Evolutionary conservation across 37 sponge, comb jelly and placozoan species (phyloP), one percentile per base, ranked within the genome.

Genomic region (Theonella swinhoei): DNA sequence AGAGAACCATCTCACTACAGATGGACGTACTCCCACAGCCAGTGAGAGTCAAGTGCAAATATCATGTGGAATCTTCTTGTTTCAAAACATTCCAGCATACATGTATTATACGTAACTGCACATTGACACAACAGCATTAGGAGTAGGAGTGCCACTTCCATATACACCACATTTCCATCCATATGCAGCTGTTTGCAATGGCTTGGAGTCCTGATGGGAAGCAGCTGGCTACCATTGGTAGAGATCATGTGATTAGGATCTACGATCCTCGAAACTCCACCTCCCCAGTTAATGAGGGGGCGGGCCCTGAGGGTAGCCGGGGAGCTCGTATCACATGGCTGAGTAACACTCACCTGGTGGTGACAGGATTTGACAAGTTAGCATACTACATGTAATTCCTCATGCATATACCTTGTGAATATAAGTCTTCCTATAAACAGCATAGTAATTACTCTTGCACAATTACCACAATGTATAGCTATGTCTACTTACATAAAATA

Each of bases 201-300:
- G 80, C 94, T 1, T 96, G 97, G 97, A 96, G 94, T 72, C 87
- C 78, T 19, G 88, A 89, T 84, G 97, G 97, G 5, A 70, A 25
- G 0, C 61, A 43, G 36, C 80, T 96, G 54, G 97, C 92, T 23
- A 91, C 91, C 22, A 32, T 94, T 9, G 35, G 73, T 33, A 82
- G 83, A 60, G 95, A 95, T 59, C 78, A 79, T 26, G 42, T 25
- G 3, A 83, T 95, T 25, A 58, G 90, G 1, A 34, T 95, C 9
- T 95, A 83, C 60, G 82, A 91, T 0, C 95, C 95, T 0, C 70
- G 93, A 39, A 54, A 58, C 14, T 81, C 85, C 36, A 80, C 81
- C 32, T 17, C 39, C 31, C 90, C 95, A 30, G 61, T 89, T 23
- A n/a, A 68, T 68, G 87, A 89, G 73, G 97, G 94, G 65, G 82